Evolutionary conservation across 2,888 invertebrate genomes (phyloP).

Genomic region (Trypoxylon attenuatum): DNA sequence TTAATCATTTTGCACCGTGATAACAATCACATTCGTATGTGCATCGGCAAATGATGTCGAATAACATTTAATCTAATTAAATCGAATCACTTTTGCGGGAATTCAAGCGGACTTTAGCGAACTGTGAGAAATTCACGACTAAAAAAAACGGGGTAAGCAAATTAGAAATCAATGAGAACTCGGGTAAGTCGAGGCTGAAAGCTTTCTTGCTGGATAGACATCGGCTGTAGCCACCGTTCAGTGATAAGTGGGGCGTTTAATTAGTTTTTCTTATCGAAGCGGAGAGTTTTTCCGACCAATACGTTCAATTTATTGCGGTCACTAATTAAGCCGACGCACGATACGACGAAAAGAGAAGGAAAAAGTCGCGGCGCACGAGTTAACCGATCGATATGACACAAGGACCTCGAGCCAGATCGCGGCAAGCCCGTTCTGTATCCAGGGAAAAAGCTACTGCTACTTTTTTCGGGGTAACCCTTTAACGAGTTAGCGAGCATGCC

Average conservation of each 20-base stretch:
- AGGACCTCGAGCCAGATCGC: background rate
- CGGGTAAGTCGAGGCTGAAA: background rate
- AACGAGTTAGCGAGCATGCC: constrained; percentile 35
- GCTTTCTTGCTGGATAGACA: background rate
- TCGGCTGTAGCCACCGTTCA: background rate
- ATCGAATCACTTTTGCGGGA: background rate
- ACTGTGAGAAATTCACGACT: background rate
- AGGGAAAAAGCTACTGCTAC: constrained; percentile 32
- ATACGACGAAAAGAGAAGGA: background rate
- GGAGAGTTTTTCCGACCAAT: constrained; percentile 52
- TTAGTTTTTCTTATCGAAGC: constrained; percentile 26
- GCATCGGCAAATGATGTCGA: background rate
- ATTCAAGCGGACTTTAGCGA: too few species aligned
- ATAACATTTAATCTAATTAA: background rate
- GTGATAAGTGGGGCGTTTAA: constrained; percentile 26
- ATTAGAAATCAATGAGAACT: background rate
- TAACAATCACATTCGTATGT: too few species aligned
- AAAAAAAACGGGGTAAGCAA: background rate
- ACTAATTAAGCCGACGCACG: constrained; percentile 40
- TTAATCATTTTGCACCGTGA: background rate
- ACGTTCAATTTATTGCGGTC: constrained; percentile 52
- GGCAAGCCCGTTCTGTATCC: background rate
- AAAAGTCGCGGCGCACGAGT: background rate
- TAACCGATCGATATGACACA: constrained; percentile 20
- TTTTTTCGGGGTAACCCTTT: constrained; percentile 34